Base-by-base conservation (phyloP, 2,797 vertebrate species). In the Pelochelys cantorii region DNA sequence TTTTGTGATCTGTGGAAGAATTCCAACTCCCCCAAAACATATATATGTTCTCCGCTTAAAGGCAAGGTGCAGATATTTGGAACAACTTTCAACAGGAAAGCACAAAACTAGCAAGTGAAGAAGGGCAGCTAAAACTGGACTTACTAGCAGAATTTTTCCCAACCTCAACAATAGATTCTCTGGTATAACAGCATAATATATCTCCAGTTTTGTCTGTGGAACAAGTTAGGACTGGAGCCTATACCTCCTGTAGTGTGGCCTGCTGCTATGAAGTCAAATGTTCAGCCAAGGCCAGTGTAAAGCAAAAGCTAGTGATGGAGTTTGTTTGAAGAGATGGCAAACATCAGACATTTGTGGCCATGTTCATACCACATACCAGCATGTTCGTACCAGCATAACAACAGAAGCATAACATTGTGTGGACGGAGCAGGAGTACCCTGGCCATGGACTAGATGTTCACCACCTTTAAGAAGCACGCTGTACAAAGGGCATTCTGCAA, bases 401-500 rank as follows among this genome's bases (percentile, higher is more conserved):
- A 75, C 65, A 83, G 77, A 37, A 60, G 13, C 10, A 23, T 37
- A 83, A 84, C 48, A 74, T 54, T 54, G 83, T 54, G 48, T 55
- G 74, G 79, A 60, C 74, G 18, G 48, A 75, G 60, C 54, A 31
- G 34, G 42, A 31, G 6, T 7, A 37, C 56, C 4, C 62, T 80
- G 59, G 17, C 59, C 62, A 68, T 54, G 81, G 68, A 77, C 34
- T 37, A 59, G 68, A 31, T 31, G 12, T 53, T 78, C 23, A 34
- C n/a, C 79, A 88, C 68, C 27, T 15, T n/a, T 34, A 23, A n/a
- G 18, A 42, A 11, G n/a, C 42, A 5, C 14, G 53, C 53, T 42
- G 53, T 37, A 57, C 83, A 13, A 94, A 96, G 53, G 59, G 86
- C 93, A 85, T 88, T 84, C 3, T 48, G 84, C 94, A 95, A 96